Base-by-base conservation (phyloP, 2,113 vertebrate genomes). In the human region DNA sequence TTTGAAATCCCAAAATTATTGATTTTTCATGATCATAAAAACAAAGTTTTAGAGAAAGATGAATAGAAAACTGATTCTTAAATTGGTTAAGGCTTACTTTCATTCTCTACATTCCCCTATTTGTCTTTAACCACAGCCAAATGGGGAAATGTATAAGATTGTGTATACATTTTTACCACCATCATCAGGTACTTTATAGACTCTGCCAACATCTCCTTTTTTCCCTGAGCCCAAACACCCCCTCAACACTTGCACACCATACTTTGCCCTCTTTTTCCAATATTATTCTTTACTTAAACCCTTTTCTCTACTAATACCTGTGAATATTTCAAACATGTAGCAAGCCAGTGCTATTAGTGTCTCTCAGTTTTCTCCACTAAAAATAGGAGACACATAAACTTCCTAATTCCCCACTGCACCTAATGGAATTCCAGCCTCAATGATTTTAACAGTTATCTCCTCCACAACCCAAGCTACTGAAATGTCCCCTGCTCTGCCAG, bases 301-400 rank as follows among this genome's bases (percentile, higher is more conserved):
- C 14, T 81, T 52, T 35, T 82, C 61, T 89, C 45, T 78, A 5
- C 48, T 61, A 68, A 66, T 38, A 32, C 59, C 59, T 59, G 8
- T 55, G 80, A 93, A 83, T 86, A 32, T 14, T 45, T 72, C 40
- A 66, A 72, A 90, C 32, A 81, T 59, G 57, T 38, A 90, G 30
- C 70, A 68, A 96, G 57, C 48, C 40, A 66, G 5, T 35, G 48
- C 50, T 94, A 25, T 95, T 91, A 85, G 35, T 86, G 25, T 88
- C 73, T 55, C 57, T 96, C 88, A 38, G 81, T 66, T 95, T 97
- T 90, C 96, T 92, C 83, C 73, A 94, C 81, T 91, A 93, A 90
- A 97, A 97, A 93, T 93, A 97, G 78, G 90, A 95, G 68, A 48
- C 35, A 76, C 86, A 95, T 90, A 96, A 96, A 91, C 95, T 95